Evolutionary conservation across 2,113 vertebrate species (phyloP).

Genomic region (Taurulus bubalis): DNA sequence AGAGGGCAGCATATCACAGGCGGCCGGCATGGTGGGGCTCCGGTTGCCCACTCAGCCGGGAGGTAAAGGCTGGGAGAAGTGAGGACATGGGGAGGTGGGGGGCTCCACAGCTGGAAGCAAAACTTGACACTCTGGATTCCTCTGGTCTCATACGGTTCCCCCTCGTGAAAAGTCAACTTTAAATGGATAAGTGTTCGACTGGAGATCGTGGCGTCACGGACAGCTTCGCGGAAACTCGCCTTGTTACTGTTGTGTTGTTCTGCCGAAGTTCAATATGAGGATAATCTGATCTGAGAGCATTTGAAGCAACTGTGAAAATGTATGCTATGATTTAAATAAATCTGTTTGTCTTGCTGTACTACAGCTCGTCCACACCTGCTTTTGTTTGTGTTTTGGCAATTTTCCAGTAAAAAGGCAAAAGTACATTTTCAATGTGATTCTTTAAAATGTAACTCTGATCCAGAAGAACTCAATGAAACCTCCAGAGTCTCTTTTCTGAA

Average conservation of each 20-base stretch:
- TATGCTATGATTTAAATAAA: background rate
- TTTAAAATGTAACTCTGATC: too few relatives aligned
- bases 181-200: conserved; percentile 1
- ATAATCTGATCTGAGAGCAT: conserved; percentile 1
- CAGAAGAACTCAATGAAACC: too few relatives aligned
- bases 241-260: conserved; percentile 7
- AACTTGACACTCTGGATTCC: background rate
- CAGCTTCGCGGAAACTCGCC: background rate
- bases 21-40: conserved; percentile 90
- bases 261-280: background rate
- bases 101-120: background rate
- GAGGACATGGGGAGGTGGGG: conserved; percentile 45
- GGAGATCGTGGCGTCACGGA: conserved; percentile 18
- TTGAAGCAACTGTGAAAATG: conserved; percentile 20
- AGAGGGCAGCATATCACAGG: conserved; percentile 84
- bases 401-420: conserved; percentile 16
- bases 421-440: conserved; percentile 2
- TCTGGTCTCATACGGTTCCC: background rate
- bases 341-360: conserved; percentile 15
- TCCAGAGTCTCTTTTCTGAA: too few relatives aligned
- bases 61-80: conserved; percentile 91
- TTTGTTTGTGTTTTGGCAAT: conserved; percentile 18
- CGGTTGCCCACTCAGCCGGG: conserved; percentile 92
- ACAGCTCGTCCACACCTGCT: background rate
- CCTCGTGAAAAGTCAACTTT: conserved; percentile 1